Percentiles rank a stretch among this genome's conserved stretches.
These are phyloP conservation scores for Seriola dumerili DNA, from an alignment of 2,113 vertebrate genomes.

Conservation along the genomic window DNA sequence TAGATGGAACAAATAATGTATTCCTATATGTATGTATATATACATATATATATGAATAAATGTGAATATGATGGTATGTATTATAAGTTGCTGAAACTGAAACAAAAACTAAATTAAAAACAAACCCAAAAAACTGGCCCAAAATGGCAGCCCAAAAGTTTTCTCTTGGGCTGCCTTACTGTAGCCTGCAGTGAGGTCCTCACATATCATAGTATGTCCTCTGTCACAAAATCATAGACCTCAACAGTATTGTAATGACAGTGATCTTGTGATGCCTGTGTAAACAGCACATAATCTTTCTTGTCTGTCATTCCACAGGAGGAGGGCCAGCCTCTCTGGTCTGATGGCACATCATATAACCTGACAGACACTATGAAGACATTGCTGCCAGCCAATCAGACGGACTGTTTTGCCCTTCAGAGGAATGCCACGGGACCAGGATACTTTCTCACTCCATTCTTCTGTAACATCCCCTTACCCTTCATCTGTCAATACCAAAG, in stretches of 20 bases:
- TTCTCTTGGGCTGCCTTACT: neutral
- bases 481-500: conserved; percentile 91
- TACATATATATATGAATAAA: too few relatives aligned
- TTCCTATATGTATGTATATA: too few relatives aligned
- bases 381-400: conserved; percentile 85
- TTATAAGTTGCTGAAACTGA: too few relatives aligned
- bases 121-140: neutral
- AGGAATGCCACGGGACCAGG: conserved; percentile 84
- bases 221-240: neutral
- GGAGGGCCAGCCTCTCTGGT: conserved; percentile 87
- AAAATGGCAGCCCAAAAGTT: neutral
- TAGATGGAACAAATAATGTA: too few relatives aligned
- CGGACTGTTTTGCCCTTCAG: conserved; percentile 90
- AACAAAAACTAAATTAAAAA: too few relatives aligned
- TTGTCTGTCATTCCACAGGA: conserved; percentile 76
- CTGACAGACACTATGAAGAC: conserved; percentile 75
- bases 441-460: conserved; percentile 89
- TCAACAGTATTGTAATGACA: neutral
- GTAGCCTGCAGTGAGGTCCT: neutral
- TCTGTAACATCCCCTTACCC: conserved; percentile 87
- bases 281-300: neutral
- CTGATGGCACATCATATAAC: conserved; percentile 86
- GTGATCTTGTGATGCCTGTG: neutral
- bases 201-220: neutral
- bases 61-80: too few relatives aligned